These are phyloP conservation scores for Tolypeutes matacus DNA, from an alignment of 2,797 vertebrate genomes.

Conservation along the genomic window DNA sequence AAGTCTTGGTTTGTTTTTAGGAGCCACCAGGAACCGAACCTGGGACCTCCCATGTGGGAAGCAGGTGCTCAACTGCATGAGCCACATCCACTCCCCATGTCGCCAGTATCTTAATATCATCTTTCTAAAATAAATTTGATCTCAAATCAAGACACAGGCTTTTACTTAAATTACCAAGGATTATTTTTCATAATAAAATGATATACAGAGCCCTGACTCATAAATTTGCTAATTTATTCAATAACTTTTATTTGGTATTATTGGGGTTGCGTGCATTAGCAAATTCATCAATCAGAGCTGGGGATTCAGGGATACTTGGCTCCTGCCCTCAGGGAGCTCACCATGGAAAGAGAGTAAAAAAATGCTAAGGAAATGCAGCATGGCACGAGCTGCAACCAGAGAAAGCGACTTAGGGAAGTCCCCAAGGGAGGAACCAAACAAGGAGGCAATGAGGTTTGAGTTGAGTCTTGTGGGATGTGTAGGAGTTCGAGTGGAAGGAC, in stretches of 20 bases:
- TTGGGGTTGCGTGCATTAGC: conserved; percentile 17
- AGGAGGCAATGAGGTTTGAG: neutral
- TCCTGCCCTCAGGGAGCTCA: neutral
- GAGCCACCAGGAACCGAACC: too few species aligned
- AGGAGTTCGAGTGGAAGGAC: neutral
- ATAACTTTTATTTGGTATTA: neutral
- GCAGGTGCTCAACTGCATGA: too few species aligned
- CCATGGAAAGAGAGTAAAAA: neutral
- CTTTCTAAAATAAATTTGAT: conserved; percentile 55
- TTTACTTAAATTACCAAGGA: conserved; percentile 18
- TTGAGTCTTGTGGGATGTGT: neutral
- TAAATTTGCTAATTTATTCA: conserved; percentile 25
- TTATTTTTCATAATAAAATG: conserved; percentile 54
- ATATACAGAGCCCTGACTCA: neutral
- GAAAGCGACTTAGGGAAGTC: too few species aligned
- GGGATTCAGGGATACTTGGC: neutral
- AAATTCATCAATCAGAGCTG: neutral
- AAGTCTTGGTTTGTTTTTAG: too few species aligned
- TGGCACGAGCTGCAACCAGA: neutral
- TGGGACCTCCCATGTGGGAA: too few species aligned
- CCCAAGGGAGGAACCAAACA: neutral
- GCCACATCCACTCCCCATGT: too few species aligned
- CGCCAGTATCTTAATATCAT: neutral
- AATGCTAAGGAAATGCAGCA: neutral
- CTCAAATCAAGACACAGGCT: neutral